phyloP scores from a whole-genome alignment of 2,113 vertebrate species.

The Coracopsis vasa region DNA sequence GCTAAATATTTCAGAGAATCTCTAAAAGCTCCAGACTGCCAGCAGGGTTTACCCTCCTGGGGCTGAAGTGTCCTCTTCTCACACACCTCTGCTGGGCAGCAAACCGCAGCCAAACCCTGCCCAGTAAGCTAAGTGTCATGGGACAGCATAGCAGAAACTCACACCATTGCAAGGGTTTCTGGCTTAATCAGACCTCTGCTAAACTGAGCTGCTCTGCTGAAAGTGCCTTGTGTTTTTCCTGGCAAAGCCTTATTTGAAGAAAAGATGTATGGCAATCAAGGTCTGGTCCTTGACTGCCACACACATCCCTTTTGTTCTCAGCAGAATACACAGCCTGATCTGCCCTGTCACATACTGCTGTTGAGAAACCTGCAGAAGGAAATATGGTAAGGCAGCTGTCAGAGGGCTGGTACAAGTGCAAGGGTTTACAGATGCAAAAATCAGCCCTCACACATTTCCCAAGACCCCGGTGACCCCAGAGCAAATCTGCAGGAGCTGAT shows the following conservation, averaged over 20 bases:
- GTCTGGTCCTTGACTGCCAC: background rate
- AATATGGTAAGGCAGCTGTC: background rate
- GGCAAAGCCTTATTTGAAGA: background rate
- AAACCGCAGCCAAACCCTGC: background rate
- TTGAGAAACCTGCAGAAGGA: background rate
- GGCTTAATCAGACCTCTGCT: background rate
- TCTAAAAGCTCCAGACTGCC: background rate
- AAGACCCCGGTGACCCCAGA: background rate
- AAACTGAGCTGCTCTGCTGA: background rate
- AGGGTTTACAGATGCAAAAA: background rate
- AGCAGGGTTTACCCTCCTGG: background rate
- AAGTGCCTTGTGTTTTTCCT: background rate
- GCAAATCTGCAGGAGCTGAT: background rate
- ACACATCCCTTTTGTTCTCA: background rate
- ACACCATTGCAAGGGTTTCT: background rate
- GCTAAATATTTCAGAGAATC: background rate
- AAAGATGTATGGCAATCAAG: background rate
- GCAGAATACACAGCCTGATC: background rate
- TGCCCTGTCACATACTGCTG: fast-evolving
- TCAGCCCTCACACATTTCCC: fast-evolving
- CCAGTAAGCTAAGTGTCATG: background rate
- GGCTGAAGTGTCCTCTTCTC: background rate
- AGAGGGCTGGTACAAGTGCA: background rate
- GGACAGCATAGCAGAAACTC: background rate
- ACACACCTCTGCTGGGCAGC: background rate